Percentiles rank a stretch among this genome's conserved stretches.
Conservation (phyloP, 2,113 vertebrate genomes). For the Calonectris borealis region DNA sequence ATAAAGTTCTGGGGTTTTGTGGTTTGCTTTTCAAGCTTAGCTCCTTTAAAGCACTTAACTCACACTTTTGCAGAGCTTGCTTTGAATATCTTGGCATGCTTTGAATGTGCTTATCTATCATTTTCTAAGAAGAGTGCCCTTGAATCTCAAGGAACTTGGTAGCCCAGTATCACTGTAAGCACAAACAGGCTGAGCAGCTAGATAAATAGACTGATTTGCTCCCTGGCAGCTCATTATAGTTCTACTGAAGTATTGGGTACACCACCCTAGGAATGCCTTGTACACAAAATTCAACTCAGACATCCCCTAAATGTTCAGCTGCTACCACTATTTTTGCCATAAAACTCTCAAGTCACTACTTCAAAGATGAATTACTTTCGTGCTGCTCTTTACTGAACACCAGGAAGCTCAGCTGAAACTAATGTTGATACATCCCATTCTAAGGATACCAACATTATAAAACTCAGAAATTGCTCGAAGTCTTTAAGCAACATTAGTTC, state of each 20-base stretch:
- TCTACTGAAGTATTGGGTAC: accelerated
- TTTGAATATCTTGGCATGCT: not conserved
- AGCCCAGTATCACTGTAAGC: not conserved
- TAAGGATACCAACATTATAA: not conserved
- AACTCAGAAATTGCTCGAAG: not conserved
- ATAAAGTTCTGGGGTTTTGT: not conserved
- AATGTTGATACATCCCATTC: not conserved
- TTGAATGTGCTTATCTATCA: not conserved
- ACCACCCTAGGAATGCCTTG: not conserved
- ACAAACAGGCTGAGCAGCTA: not conserved
- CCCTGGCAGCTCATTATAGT: not conserved
- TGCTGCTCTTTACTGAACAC: not conserved
- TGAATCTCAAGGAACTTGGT: not conserved
- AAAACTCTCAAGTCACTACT: not conserved
- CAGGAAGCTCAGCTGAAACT: not conserved
- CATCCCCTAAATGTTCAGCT: not conserved
- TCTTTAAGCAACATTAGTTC: not conserved
- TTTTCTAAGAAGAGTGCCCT: not conserved
- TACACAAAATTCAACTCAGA: not conserved
- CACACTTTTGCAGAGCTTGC: not conserved
- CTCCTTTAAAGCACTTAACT: not conserved
- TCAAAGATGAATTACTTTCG: not conserved
- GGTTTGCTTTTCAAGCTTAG: not conserved
- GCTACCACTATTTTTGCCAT: not conserved
- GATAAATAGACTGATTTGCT: not conserved